Evolutionary conservation across 2,888 invertebrate genomes (phyloP).

Genomic region (Drosophila limbata): DNA sequence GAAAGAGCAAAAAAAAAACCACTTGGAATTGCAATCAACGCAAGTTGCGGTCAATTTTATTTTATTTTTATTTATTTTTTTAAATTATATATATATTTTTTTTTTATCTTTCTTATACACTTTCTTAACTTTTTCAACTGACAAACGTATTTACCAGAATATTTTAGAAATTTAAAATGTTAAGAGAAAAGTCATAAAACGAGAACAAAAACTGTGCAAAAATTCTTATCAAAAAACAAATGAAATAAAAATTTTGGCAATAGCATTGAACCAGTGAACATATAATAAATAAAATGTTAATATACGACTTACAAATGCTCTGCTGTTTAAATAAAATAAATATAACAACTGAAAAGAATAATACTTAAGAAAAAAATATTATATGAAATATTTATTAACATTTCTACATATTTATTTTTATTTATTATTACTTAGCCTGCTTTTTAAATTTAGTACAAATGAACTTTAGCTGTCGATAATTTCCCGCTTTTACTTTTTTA

Average conservation of each 20-base stretch:
- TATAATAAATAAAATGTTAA: not conserved
- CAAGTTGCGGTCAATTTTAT: constrained; percentile 17
- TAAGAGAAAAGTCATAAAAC: constrained; percentile 4
- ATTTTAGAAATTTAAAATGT: constrained; percentile 7
- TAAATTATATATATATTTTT: not conserved
- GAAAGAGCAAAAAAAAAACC: not conserved
- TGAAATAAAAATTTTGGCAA: constrained; percentile 2
- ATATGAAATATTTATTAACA: not conserved
- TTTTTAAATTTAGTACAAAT: not conserved
- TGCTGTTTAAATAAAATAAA: not conserved
- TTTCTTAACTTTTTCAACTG: constrained; percentile 1
- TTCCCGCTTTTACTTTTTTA: not conserved
- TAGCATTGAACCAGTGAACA: not conserved
- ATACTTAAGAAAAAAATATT: not conserved
- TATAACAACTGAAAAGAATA: not conserved
- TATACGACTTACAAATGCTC: constrained; percentile 10
- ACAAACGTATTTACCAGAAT: not conserved
- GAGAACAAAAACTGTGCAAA: constrained; percentile 18
- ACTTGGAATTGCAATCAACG: constrained; percentile 31
- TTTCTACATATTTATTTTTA: not conserved
- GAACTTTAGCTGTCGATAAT: not conserved
- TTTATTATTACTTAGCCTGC: not conserved
- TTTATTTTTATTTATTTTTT: constrained; percentile 3
- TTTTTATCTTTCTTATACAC: constrained; percentile 9
- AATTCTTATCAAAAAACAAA: constrained; percentile 24